phyloP scores from a whole-genome alignment of 2,888 invertebrate genomes.

The Sphaeridia pumilis region DNA sequence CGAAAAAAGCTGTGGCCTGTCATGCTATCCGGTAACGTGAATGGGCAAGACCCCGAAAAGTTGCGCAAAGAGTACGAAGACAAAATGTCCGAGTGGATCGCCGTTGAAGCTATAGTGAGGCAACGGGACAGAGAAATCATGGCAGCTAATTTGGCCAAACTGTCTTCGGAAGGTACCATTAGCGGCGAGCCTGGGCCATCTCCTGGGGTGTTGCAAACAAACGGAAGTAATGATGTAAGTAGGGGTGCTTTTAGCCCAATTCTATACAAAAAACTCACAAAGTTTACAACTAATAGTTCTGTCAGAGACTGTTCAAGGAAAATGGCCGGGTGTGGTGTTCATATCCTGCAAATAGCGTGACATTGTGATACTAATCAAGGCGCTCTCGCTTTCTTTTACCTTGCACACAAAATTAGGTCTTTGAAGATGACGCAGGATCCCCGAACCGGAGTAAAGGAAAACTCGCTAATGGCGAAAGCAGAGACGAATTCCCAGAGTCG shows the following conservation, averaged over 20 bases:
- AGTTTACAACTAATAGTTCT: too few relatives aligned
- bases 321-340: too few relatives aligned
- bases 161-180: slow-evolving; percentile 61
- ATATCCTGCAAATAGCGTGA: too few relatives aligned
- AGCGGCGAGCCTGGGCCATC: slow-evolving; percentile 35
- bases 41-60: slow-evolving; percentile 28
- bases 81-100: slow-evolving; percentile 89
- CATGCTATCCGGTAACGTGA: slow-evolving; percentile 29
- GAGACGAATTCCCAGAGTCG: too few relatives aligned
- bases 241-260: too few relatives aligned
- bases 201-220: slow-evolving; percentile 27
- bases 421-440: slow-evolving; percentile 49
- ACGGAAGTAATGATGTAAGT: slow-evolving; percentile 43
- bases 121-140: slow-evolving; percentile 71
- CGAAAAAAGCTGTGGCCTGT: slow-evolving; percentile 46
- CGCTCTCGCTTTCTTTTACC: neutral
- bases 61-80: slow-evolving; percentile 48
- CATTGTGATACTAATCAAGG: neutral
- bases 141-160: slow-evolving; percentile 70
- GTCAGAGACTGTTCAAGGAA: too few relatives aligned
- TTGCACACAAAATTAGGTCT: slow-evolving; percentile 41
- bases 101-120: slow-evolving; percentile 81
- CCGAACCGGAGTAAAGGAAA: neutral
- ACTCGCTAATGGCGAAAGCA: too few relatives aligned
- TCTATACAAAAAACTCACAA: too few relatives aligned